phyloP scores from a whole-genome alignment of 2,797 vertebrate species.

The Siniperca obscura region DNA sequence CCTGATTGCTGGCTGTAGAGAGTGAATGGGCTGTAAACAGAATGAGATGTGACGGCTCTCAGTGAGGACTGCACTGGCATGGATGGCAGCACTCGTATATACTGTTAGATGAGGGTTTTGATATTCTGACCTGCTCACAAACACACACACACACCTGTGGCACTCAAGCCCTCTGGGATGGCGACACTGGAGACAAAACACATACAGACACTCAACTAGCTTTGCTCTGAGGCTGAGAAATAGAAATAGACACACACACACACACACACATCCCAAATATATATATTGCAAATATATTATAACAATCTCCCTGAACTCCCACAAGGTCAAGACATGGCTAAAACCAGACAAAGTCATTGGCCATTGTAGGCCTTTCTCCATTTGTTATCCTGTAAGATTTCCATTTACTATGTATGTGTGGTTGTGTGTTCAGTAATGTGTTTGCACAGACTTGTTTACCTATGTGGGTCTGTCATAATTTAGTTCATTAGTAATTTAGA shows the following conservation, averaged over 20 bases:
- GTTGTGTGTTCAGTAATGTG: constrained; percentile 44
- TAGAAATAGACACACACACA: neutral
- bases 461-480: constrained; percentile 58
- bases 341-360: constrained; percentile 32
- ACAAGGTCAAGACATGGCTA: constrained; percentile 58
- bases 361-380: constrained; percentile 13
- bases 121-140: constrained; percentile 36
- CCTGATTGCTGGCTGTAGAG: constrained; percentile 51
- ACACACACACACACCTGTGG: constrained; percentile 10
- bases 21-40: constrained; percentile 62
- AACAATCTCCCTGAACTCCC: constrained; percentile 10
- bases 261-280: neutral
- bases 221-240: constrained; percentile 22
- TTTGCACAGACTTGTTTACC: constrained; percentile 65
- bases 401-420: constrained; percentile 29
- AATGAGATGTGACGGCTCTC: constrained; percentile 62
- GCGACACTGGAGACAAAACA: constrained; percentile 27
- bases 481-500: constrained; percentile 64
- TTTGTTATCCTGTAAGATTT: constrained; percentile 28
- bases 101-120: constrained; percentile 44
- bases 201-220: constrained; percentile 7
- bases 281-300: neutral
- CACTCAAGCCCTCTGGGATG: neutral
- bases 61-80: constrained; percentile 42
- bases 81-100: constrained; percentile 38